Base-by-base conservation (phyloP, 2,113 vertebrate genomes). In the Zonotrichia leucophrys region DNA sequence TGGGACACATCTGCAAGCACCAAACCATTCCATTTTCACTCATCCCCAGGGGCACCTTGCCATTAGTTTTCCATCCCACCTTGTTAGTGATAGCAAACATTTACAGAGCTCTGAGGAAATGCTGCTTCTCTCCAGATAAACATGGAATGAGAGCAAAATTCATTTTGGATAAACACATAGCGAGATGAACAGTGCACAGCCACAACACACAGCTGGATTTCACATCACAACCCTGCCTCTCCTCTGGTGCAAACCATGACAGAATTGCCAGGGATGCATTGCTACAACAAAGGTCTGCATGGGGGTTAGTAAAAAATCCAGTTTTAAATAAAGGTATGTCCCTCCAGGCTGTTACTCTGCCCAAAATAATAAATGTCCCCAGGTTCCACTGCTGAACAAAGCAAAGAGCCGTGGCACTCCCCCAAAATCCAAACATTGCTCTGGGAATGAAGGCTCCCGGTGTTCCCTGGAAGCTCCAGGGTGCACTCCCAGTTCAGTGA, bases 21-120 rank as follows among this genome's bases (percentile, higher is more conserved):
- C 67, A 53, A 35, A 46, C 19, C 4, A 0, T 30, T 9, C 20
- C 1, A 0, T 59, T 87, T 56, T n/a, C 76, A 1, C 31, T 82
- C 53, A 9, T 12, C 50, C 72, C 75, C n/a, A 1, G 42, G 13
- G 78, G 28, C 50, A 5, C 23, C 76, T 58, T 33, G 52, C 17
- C 3, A 15, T 49, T 3, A 5, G 39, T 53, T 90, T 84, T 81
- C 73, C 77, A 35, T 27, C 56, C 74, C 75, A 50, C 77, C 81
- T 78, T 28, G 42, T 73, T 20, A 87, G 64, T 7, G 64, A 60
- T 49, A 89, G 62, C 52, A 44, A 73, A 42, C n/a, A 17, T 81
- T 78, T 58, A 5, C 17, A 14, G 2, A 76, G 66, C 79, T 66
- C 68, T 35, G 50, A 77, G 75, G 39, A 85, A 85, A 66, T 1